phyloP scores from a whole-genome alignment of 2,797 vertebrate species.

The Rhyacichthys aspro region DNA sequence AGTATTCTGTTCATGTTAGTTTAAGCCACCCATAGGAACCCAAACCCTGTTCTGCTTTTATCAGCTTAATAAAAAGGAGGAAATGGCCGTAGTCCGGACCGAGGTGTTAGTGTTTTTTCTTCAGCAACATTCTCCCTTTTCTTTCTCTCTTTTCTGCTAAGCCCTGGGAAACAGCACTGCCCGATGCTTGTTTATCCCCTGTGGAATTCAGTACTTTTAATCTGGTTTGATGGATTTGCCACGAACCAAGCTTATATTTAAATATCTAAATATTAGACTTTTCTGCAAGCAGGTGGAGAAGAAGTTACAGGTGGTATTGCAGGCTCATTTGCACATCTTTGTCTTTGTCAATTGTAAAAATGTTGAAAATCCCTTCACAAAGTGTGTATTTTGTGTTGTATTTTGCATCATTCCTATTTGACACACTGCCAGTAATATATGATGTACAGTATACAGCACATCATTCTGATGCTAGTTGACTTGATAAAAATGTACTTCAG shows the following conservation, averaged over 20 bases:
- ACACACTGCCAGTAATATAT: background rate
- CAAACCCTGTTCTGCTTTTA: conserved; percentile 23
- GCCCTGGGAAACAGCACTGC: background rate
- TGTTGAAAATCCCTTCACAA: no score
- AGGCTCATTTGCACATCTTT: no score
- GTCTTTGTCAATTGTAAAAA: no score
- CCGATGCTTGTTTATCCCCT: conserved; percentile 47
- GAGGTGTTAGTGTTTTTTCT: background rate
- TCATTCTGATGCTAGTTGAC: background rate
- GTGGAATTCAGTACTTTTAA: conserved; percentile 45
- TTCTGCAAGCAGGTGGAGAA: no score
- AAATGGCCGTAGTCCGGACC: background rate
- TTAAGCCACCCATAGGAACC: no score
- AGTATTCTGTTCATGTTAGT: background rate
- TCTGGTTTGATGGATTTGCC: conserved; percentile 6
- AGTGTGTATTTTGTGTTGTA: no score
- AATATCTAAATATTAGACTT: background rate
- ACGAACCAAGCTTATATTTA: background rate
- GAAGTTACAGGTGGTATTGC: no score
- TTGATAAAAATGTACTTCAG: background rate
- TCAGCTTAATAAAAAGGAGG: background rate
- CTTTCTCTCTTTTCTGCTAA: no score
- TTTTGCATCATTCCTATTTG: background rate
- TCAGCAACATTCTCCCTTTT: background rate
- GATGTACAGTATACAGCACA: background rate